phyloP scores from a whole-genome alignment of 1,140 invertebrate genomes.

The Pachyrhynchus sulphureomaculatus region DNA sequence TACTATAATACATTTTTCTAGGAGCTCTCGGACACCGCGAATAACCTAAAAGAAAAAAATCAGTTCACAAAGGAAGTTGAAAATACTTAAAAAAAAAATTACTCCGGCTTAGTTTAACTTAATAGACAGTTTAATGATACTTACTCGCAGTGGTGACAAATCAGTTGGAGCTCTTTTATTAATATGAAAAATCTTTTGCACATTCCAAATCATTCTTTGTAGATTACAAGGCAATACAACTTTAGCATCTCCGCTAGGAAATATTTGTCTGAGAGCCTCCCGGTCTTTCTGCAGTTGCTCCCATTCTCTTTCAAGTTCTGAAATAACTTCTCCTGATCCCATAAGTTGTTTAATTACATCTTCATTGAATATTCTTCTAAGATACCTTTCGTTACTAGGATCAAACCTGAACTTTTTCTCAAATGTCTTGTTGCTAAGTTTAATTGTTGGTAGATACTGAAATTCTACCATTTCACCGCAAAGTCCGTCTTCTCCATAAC shows the following conservation, averaged over 20 bases:
- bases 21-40: constrained; percentile 81
- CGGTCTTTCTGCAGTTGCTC: constrained; percentile 88
- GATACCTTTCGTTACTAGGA: constrained; percentile 89
- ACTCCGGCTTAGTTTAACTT: too few species aligned
- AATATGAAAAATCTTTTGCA: constrained; percentile 99
- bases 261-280: constrained; percentile 79
- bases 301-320: constrained; percentile 93
- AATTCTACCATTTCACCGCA: constrained; percentile 96
- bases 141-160: constrained; percentile 90
- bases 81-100: too few species aligned
- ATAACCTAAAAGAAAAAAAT: too few species aligned
- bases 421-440: constrained; percentile 93
- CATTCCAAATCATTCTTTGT: constrained; percentile 99
- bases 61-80: too few species aligned
- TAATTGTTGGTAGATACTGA: constrained; percentile 92
- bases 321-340: constrained; percentile 87
- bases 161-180: constrained; percentile 91
- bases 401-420: constrained; percentile 97
- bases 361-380: constrained; percentile 89
- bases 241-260: constrained; percentile 82
- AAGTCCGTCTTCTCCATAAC: constrained; percentile 98
- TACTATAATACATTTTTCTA: constrained; percentile 91
- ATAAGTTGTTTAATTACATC: constrained; percentile 93
- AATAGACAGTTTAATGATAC: too few species aligned
- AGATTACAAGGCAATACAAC: constrained; percentile 97